phyloP scores from a whole-genome alignment of 2,113 vertebrate genomes.

The Sorex fumeus region DNA sequence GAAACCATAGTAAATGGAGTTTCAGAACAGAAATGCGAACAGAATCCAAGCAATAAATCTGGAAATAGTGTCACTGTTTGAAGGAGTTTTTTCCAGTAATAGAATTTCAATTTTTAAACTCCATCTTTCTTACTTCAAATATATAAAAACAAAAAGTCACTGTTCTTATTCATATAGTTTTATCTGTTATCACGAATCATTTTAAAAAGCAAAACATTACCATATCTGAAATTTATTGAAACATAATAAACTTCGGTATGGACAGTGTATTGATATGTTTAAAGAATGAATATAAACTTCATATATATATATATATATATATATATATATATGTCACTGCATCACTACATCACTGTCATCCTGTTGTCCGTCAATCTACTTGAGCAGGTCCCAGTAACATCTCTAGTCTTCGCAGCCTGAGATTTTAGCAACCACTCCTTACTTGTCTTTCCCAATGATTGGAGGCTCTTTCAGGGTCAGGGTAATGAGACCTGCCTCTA shows the following conservation, averaged over 20 bases:
- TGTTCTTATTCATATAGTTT: background rate
- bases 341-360: no score
- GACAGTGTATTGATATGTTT: background rate
- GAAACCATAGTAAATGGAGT: conserved; percentile 70
- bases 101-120: conserved; percentile 47
- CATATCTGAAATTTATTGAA: background rate
- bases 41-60: conserved; percentile 62
- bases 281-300: background rate
- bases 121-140: conserved; percentile 42
- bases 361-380: no score
- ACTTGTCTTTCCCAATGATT: no score
- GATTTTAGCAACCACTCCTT: no score
- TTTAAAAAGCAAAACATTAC: background rate
- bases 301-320: background rate
- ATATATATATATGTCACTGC: background rate
- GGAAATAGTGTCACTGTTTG: conserved; percentile 17
- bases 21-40: conserved; percentile 74
- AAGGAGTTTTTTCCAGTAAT: conserved; percentile 59
- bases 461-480: no score
- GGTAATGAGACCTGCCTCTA: no score
- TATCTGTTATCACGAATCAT: background rate
- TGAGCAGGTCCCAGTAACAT: no score
- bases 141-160: conserved; percentile 39
- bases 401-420: no score
- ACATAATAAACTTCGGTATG: background rate